Conservation (phyloP, 2,797 vertebrate genomes). For the Aldrovandia affinis region DNA sequence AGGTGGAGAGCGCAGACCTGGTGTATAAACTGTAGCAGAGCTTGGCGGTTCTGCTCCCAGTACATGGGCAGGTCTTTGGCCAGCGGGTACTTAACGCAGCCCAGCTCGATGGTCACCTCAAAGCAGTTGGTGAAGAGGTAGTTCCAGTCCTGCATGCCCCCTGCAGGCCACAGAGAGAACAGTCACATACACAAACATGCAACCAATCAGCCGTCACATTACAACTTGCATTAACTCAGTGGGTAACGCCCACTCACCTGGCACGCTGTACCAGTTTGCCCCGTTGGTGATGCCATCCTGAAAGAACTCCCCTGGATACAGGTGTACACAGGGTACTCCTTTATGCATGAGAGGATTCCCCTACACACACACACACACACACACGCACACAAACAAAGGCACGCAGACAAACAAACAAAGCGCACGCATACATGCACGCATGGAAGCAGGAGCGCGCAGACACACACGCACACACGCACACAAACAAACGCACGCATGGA, state of each 20-base stretch:
- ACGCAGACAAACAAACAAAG: slow-evolving; percentile 31
- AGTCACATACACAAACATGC: neutral
- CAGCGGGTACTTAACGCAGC: slow-evolving; percentile 90
- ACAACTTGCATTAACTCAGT: no score
- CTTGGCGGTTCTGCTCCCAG: slow-evolving; percentile 88
- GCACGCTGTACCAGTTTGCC: slow-evolving; percentile 92
- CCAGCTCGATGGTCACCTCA: slow-evolving; percentile 95
- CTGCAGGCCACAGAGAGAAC: slow-evolving; percentile 61
- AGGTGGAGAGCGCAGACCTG: slow-evolving; percentile 76
- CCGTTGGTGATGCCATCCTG: slow-evolving; percentile 93
- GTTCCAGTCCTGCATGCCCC: slow-evolving; percentile 99
- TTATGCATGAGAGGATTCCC: slow-evolving; percentile 88
- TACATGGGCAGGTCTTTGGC: slow-evolving; percentile 83
- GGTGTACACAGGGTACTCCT: slow-evolving; percentile 84
- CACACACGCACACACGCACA: slow-evolving; percentile 31
- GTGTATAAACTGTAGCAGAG: slow-evolving; percentile 90
- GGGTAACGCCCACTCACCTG: slow-evolving; percentile 85
- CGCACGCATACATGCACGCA: slow-evolving; percentile 27
- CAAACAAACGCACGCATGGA: neutral
- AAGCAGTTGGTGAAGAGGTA: slow-evolving; percentile 97
- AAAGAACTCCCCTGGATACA: slow-evolving; percentile 85
- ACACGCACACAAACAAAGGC: slow-evolving; percentile 11
- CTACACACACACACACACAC: slow-evolving; percentile 63
- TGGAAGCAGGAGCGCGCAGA: slow-evolving; percentile 12
- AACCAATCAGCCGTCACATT: neutral